These are phyloP conservation scores for Abrostola triplasia DNA, from an alignment of 2,888 invertebrate species.

Conservation along the genomic window DNA sequence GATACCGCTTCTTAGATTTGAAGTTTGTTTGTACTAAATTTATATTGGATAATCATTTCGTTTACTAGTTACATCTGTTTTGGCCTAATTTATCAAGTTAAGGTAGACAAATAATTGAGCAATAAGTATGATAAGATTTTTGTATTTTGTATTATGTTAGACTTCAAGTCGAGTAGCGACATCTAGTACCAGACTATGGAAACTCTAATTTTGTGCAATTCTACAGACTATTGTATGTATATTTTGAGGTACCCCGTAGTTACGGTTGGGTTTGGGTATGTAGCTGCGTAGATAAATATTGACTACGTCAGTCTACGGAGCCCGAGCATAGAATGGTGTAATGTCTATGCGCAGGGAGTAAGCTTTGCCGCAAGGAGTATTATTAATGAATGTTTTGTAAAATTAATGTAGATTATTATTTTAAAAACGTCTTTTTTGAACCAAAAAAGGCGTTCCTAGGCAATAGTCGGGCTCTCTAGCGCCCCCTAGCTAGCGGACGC, in stretches of 20 bases:
- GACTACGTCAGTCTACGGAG: conserved; percentile 53
- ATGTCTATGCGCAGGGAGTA: conserved; percentile 69
- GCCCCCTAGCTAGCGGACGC: conserved; percentile 75
- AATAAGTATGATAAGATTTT: conserved; percentile 41
- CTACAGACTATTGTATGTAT: conserved; percentile 58
- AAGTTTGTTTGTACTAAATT: conserved; percentile 20
- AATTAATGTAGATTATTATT: conserved; percentile 70
- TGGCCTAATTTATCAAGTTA: conserved; percentile 52
- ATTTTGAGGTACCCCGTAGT: conserved; percentile 71
- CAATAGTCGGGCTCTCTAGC: conserved; percentile 69
- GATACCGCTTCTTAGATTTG: conserved; percentile 43
- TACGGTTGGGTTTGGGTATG: conserved; percentile 70
- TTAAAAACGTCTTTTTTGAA: conserved; percentile 67
- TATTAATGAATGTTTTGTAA: conserved; percentile 78
- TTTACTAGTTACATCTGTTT: conserved; percentile 35
- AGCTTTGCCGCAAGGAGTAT: conserved; percentile 72
- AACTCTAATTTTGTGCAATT: conserved; percentile 60
- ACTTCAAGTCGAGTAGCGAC: conserved; percentile 37
- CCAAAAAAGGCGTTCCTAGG: conserved; percentile 62
- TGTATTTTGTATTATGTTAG: conserved; percentile 21
- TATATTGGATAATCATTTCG: conserved; percentile 24
- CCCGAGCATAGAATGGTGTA: conserved; percentile 69
- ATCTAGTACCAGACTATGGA: conserved; percentile 47
- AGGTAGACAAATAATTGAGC: conserved; percentile 31
- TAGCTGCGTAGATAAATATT: conserved; percentile 59